Evolutionary conservation across 1,140 invertebrate genomes (phyloP).

Genomic region (Neodiprion pinetum): DNA sequence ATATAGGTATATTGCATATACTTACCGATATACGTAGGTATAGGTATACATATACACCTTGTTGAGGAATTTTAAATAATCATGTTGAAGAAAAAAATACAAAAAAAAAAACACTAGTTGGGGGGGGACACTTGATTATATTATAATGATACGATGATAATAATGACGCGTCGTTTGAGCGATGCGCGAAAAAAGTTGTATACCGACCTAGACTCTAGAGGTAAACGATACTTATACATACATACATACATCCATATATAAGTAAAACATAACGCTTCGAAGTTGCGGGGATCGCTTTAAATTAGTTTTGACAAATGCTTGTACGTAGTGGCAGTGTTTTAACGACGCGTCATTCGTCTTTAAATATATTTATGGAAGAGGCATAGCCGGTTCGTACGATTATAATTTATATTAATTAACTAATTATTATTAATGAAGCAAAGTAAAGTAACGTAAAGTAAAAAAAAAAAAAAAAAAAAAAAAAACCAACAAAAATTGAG

Average conservation of each 20-base stretch:
- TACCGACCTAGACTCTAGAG: no score
- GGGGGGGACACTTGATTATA: constrained; percentile 26
- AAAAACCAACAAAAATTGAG: background rate
- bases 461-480: background rate
- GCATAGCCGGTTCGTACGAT: constrained; percentile 41
- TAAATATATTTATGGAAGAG: constrained; percentile 27
- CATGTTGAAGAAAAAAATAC: constrained; percentile 32
- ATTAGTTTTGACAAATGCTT: no score
- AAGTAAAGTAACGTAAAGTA: constrained; percentile 16
- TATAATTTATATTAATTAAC: constrained; percentile 29
- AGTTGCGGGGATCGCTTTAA: no score
- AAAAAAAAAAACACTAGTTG: constrained; percentile 29
- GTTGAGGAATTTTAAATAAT: constrained; percentile 41
- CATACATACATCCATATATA: background rate
- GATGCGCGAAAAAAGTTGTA: background rate
- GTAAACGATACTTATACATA: background rate
- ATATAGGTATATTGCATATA: background rate
- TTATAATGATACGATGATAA: background rate
- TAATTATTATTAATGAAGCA: background rate
- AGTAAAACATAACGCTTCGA: no score
- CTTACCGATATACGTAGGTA: constrained; percentile 21
- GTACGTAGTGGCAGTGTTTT: no score
- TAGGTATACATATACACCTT: constrained; percentile 23
- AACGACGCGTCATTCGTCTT: background rate
- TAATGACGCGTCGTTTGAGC: background rate